phyloP scores from a whole-genome alignment of 2,888 invertebrate species.

The Mythimna vitellina region DNA sequence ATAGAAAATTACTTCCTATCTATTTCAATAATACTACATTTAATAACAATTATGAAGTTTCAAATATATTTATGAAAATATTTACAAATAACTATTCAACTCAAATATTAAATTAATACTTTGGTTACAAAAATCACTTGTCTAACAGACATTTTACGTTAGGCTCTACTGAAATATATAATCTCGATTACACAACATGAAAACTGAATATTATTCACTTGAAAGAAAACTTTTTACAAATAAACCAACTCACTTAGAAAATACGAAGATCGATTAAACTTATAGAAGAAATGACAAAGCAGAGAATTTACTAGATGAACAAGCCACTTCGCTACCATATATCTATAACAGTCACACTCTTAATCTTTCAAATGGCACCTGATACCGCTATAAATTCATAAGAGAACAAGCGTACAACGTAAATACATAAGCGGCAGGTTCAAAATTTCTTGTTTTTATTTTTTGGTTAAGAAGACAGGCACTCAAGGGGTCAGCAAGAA shows the following conservation, averaged over 20 bases:
- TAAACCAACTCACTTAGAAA: neutral
- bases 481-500: too few relatives aligned
- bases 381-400: too few relatives aligned
- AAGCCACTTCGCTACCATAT: neutral
- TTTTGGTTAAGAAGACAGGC: too few relatives aligned
- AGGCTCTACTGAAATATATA: neutral
- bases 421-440: too few relatives aligned
- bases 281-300: neutral
- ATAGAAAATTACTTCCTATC: neutral
- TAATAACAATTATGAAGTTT: neutral
- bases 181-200: neutral
- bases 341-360: neutral
- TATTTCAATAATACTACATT: neutral
- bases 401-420: too few relatives aligned
- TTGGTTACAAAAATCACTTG: constrained; percentile 21
- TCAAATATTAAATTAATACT: constrained; percentile 28
- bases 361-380: neutral
- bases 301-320: neutral
- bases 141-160: neutral
- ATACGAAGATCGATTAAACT: neutral
- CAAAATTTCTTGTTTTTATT: too few relatives aligned
- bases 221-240: too few relatives aligned
- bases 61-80: neutral
- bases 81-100: constrained; percentile 19
- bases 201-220: too few relatives aligned